A percentile compares a stretch with the other conserved stretches of the same genome.
Evolutionary conservation across 2,113 vertebrate species (phyloP).

Genomic region (Gobio gobio): DNA sequence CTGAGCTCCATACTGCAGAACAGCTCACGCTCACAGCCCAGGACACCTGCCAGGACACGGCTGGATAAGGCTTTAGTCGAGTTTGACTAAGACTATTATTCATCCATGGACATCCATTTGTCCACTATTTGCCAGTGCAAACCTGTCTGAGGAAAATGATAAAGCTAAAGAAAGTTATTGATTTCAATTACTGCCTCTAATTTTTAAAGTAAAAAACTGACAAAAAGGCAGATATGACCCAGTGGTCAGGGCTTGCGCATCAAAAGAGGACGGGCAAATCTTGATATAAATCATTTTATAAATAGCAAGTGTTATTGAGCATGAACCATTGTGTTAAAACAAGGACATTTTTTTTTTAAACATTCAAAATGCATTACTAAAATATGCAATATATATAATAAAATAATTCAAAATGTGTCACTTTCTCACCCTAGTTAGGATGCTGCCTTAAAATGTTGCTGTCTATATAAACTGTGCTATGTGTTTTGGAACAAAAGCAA

Average conservation of each 20-base stretch:
- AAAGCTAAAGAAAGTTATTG: conserved; percentile 2
- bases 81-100: neutral
- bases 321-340: too few species aligned
- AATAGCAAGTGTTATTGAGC: neutral
- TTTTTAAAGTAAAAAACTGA: neutral
- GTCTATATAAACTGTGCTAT: neutral
- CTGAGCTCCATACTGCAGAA: conserved; percentile 26
- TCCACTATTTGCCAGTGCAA: neutral
- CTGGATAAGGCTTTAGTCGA: neutral
- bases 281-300: neutral
- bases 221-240: neutral
- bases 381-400: too few species aligned
- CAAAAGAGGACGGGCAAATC: neutral
- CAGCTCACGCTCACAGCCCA: neutral
- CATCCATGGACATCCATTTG: neutral
- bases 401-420: too few species aligned
- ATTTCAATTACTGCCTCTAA: neutral
- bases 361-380: too few species aligned
- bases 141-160: conserved; percentile 1
- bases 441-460: too few species aligned
- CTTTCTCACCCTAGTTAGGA: neutral
- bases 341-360: fast-evolving
- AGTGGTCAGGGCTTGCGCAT: neutral
- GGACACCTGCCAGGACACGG: conserved; percentile 8
- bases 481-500: neutral